Base-by-base conservation (phyloP, 2,888 invertebrate species). In the Gymnosoma rotundatum region DNA sequence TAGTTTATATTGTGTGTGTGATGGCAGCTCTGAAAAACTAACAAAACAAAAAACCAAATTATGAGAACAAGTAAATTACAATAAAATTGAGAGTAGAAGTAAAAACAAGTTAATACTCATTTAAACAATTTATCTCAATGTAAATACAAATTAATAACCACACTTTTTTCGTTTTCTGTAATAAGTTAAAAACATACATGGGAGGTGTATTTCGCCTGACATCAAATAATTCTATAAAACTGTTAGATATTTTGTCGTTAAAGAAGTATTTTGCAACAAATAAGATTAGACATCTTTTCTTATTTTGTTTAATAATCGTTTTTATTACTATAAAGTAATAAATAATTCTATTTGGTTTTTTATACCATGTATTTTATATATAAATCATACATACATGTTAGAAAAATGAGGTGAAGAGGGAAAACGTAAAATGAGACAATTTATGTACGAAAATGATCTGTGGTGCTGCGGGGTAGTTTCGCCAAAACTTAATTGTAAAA, bases 61-160 rank as follows among this genome's bases (percentile, higher is more conserved):
- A 32, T 42, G 42, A 42, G 42, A 0, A 42, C 12, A 42, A 42
- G 12, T 42, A 76, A 76, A 63, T 70, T 16, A 38, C 36, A 56
- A 38, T 60, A 69, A 12, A 73, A 63, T 56, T 25, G 64, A 74
- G 78, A 83, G 63, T 20, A 38, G 38, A 54, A 74, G 48, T 38
- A 73, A n/a, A 75, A 83, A 74, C 42, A 75, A 48, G 58, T 67
- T 66, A 61, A 56, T 54, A 54, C 74, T 75, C 79, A 32, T 7
- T 32, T 6, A 60, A 36, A 63, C 56, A 81, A 75, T 70, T 32
- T 64, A 70, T 80, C 69, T 73, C 72, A 58, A 56, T 80, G 80
- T 76, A 80, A 76, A 80, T 78, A 76, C 14, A 60, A 50, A 25
- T 54, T 18, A 63, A 64, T 84, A 84, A 84, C 84, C 84, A 74